phyloP scores from a whole-genome alignment of 2,888 invertebrate species.

The Phasia obesa region DNA sequence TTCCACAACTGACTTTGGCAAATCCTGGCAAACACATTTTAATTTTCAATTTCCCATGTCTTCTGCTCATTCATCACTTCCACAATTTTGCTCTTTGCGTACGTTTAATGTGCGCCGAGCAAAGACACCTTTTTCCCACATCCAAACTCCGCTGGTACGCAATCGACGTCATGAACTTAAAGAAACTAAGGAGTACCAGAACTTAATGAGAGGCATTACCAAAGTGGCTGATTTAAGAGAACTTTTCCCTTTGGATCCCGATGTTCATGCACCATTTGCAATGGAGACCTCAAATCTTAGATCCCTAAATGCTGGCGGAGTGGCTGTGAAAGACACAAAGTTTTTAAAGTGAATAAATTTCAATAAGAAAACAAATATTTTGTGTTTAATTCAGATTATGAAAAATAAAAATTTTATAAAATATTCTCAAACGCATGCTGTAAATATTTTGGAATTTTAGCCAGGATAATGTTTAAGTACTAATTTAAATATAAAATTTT shows the following conservation, averaged over 20 bases:
- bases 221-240: slow-evolving; percentile 67
- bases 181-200: slow-evolving; percentile 69
- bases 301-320: neutral
- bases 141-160: slow-evolving; percentile 70
- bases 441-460: too few species aligned
- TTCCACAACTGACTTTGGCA: neutral
- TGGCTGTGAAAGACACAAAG: neutral
- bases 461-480: too few species aligned
- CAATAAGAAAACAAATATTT: neutral
- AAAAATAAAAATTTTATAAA: too few species aligned
- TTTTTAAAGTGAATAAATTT: neutral
- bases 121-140: slow-evolving; percentile 69
- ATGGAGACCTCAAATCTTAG: neutral
- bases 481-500: too few species aligned
- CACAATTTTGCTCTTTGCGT: slow-evolving; percentile 49
- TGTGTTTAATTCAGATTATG: too few species aligned
- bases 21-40: slow-evolving; percentile 19
- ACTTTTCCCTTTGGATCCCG: slow-evolving; percentile 72
- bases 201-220: slow-evolving; percentile 5
- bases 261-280: slow-evolving; percentile 73
- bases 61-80: slow-evolving; percentile 31
- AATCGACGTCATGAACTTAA: slow-evolving; percentile 72
- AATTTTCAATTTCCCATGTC: slow-evolving; percentile 31
- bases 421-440: too few species aligned
- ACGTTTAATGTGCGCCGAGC: slow-evolving; percentile 61